Evolutionary conservation across 2,888 invertebrate species (phyloP), one percentile per base, ranked within the genome.

Genomic region (Synanthedon myopaeformis): DNA sequence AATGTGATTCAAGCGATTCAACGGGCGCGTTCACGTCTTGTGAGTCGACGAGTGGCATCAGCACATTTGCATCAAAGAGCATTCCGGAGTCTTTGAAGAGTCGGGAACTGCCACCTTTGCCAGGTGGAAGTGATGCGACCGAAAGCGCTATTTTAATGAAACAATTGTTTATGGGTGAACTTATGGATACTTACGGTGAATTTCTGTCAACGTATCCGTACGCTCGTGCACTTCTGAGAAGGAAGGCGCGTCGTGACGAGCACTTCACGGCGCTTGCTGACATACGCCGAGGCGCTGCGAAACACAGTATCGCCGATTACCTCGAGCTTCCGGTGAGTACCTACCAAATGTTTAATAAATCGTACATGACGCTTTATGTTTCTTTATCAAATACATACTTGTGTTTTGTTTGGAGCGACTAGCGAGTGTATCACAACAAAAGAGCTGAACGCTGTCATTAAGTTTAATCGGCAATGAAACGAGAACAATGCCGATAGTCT

Each of bases 291-390:
- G 92, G 91, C 52, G 91, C 91, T 52, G 92, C 92, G 55, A 90
- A 89, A 68, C 86, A 91, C 73, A 89, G 90, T 55, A 89, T 92
- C 53, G 87, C 89, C 51, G 89, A 90, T 59, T 89, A 92, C 62
- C 89, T 92, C 59, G 90, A 91, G 72, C 76, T 92, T 75, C 92
- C 92, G 90, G 92, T 92, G 74, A 91, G 92, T 91, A 60, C 49
- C 17, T 14, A 23, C 23, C 10, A 6, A 35, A 10, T 13, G 3
- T 49, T 49, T 19, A 12, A 17, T 17, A 17, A 17, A 14, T 19
- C 12, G 19, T 49, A 19, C 17, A 11, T 12, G 14, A 49, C 14
- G n/a, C 14, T 11, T 45, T 45, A 45, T 11, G 67, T 71, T 63
- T 69, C 64, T 73, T 63, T 65, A 35, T 35, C 35, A 35, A 35